Base-by-base conservation (phyloP, 2,113 vertebrate genomes). In the Pyxicephalus adspersus region DNA sequence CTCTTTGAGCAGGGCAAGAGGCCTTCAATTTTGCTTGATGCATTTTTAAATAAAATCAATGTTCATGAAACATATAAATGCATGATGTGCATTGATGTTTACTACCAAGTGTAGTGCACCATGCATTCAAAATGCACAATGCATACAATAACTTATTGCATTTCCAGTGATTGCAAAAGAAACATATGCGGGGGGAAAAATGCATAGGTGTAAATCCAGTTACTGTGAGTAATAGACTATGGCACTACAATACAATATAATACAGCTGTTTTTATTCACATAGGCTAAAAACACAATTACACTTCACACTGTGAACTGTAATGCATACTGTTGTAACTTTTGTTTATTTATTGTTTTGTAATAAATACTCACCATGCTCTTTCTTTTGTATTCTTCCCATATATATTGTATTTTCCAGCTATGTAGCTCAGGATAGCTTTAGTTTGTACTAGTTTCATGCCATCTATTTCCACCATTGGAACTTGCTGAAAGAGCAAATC, bases 401-500 rank as follows among this genome's bases (percentile, higher is more conserved):
- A 86, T 23, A 98, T 91, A 5, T 95, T 94, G 90, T 96, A 92
- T 88, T 97, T 98, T 31, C 89, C 95, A 3, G 96, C 95, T 2
- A 96, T 94, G 86, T 99, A 98, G 79, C 90, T 91, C 72, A 96
- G 65, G 74, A 98, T 97, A 2, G 95, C 95, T 77, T 89, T 95
- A 5, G 93, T 93, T 87, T 96, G 96, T 55, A 97, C 85, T 50
- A 97, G 84, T 80, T 96, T 95, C 95, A 98, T 91, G 51, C 94
- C 95, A 15, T 99, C 96, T 0, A 98, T 97, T 86, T 98, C 95
- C 4, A 98, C 95, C 91, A 97, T 16, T 0, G 97, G 96, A 54
- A 99, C 88, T 84, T 99, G 96, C 17, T 95, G 91, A 83, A 94
- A 98, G 88, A 97, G 84, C 86, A 99, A 91, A 2, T 5, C 66